phyloP scores from a whole-genome alignment of 2,888 invertebrate genomes.

The Andrena dorsata region DNA sequence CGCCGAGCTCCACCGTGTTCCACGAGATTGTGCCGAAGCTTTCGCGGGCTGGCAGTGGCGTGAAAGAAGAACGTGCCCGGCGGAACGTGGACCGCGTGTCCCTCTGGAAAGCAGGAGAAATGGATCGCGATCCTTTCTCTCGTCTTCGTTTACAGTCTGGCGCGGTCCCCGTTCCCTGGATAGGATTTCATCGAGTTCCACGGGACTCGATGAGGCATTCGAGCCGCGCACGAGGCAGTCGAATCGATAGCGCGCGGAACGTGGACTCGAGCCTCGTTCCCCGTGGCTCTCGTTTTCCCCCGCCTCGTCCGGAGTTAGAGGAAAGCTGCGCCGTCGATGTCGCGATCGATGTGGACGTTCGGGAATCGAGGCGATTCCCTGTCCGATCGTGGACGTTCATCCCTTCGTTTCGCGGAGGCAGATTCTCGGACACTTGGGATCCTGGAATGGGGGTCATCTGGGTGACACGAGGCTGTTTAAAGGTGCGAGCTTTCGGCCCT shows the following conservation, averaged over 20 bases:
- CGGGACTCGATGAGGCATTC: background rate
- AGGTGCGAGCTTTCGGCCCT: slow-evolving; percentile 56
- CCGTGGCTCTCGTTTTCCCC: slow-evolving; percentile 19
- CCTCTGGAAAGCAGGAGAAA: background rate
- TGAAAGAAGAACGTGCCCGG: background rate
- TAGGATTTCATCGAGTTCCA: background rate
- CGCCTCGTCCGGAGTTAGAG: slow-evolving; percentile 21
- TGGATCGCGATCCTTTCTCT: background rate
- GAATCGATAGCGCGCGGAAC: slow-evolving; percentile 22
- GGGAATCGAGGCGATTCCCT: slow-evolving; percentile 1
- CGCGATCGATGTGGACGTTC: slow-evolving; percentile 16
- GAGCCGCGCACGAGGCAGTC: background rate
- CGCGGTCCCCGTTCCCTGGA: background rate
- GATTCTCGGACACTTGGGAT: background rate
- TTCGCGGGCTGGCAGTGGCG: background rate
- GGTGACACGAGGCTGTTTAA: slow-evolving; percentile 33
- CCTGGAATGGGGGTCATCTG: background rate
- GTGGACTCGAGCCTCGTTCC: slow-evolving; percentile 26
- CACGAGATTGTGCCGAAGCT: slow-evolving; percentile 29
- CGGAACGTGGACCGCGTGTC: background rate
- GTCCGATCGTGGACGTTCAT: background rate
- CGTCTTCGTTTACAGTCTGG: background rate
- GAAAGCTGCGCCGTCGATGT: slow-evolving; percentile 9
- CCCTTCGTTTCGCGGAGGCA: slow-evolving; percentile 13
- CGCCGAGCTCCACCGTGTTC: slow-evolving; percentile 15